Percentiles rank a stretch among this genome's conserved stretches.
Conservation (phyloP, 2,113 vertebrate genomes). For the Charina bottae region DNA sequence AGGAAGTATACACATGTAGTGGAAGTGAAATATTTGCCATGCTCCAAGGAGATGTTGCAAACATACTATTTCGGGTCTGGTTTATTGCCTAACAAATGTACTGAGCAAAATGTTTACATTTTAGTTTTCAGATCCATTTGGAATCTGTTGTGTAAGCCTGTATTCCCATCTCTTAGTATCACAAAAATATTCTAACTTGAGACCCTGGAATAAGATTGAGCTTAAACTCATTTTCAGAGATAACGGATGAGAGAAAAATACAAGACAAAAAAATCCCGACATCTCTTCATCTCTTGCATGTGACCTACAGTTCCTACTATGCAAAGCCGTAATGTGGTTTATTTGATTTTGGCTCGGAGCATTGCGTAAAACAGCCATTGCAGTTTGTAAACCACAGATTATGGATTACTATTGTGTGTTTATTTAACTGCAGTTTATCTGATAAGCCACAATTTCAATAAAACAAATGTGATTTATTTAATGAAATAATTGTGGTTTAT, state of each 20-base stretch:
- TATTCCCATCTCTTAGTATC: not conserved
- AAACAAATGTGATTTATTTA: not conserved
- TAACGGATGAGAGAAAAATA: not conserved
- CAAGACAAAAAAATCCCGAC: not conserved
- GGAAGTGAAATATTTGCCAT: not conserved
- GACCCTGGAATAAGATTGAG: not conserved
- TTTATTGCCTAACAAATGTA: not conserved
- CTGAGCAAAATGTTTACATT: not conserved
- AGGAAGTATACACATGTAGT: not conserved
- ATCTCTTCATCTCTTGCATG: not conserved
- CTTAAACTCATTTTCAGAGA: not conserved
- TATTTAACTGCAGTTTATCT: not conserved
- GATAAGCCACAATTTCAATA: not conserved
- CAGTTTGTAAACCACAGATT: not conserved
- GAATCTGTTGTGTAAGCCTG: not conserved
- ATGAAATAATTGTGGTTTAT: not conserved
- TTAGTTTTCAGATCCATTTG: not conserved
- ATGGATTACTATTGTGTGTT: not conserved
- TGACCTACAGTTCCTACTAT: not conserved
- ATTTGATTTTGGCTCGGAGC: not conserved
- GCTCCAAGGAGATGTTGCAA: not conserved
- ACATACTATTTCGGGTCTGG: not conserved
- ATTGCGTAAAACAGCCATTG: too few species aligned
- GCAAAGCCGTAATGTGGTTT: not conserved
- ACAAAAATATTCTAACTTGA: not conserved